Evolutionary conservation across 2,888 invertebrate genomes (phyloP), one percentile per base, ranked within the genome.

Genomic region (Drosophila planitibia): DNA sequence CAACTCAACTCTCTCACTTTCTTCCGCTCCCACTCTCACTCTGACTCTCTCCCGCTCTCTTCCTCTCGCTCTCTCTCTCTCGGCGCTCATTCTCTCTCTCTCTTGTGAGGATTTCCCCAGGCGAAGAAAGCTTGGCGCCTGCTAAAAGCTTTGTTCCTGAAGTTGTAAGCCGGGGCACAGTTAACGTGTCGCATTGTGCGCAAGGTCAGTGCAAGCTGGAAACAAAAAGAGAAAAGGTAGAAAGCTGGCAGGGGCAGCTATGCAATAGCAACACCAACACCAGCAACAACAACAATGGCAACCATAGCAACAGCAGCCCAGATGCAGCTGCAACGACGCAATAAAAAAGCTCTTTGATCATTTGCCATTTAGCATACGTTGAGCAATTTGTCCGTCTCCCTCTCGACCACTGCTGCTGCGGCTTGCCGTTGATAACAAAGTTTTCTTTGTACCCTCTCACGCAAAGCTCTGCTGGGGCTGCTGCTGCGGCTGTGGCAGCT

Each of bases 181-280:
- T 65, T 72, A 86, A 90, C 84, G 82, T 75, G 61, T 61, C 63
- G 70, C 85, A 82, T 74, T 86, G 71, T 88, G 90, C 89, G 89
- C 89, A 89, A 89, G 89, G 89, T 91, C 89, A 91, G 89, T 89
- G 89, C 90, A 90, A 81, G 88, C 83, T 91, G 87, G 62, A 71
- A 73, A 39, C 35, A 16, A 39, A 66, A 70, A 39, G 35, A 47
- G 47, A 39, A 30, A 76, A 85, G 86, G 74, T 81, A 70, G 62
- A 70, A 78, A 71, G 81, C 74, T 81, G 84, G 44, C 63, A 70
- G 81, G 78, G 77, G 78, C 28, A 47, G 9, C 37, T n/a, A 41
- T 41, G 44, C 62, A 41, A 35, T 58, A 51, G 47, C 25, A 22
- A 22, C 22, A 22, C 22, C 16, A 47, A 44, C 12, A 44, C 4